phyloP scores from a whole-genome alignment of 2,888 invertebrate genomes.

The Asteroscopus sphinx region DNA sequence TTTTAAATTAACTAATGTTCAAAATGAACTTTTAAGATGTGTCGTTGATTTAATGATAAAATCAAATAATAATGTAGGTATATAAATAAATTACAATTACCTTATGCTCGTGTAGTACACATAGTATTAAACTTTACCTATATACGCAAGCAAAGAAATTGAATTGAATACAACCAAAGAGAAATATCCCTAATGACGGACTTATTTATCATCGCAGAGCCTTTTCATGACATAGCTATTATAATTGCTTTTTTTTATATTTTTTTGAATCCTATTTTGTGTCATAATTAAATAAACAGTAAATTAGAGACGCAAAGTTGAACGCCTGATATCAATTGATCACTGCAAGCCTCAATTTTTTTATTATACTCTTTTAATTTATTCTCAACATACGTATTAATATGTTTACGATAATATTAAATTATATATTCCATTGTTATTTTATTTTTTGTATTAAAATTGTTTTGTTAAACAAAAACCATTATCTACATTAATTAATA shows the following conservation, averaged over 20 bases:
- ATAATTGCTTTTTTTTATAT: not conserved
- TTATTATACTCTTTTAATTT: conserved; percentile 17
- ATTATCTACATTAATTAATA: conserved; percentile 28
- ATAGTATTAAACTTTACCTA: too few species aligned
- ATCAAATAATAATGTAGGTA: too few species aligned
- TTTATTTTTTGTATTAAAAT: conserved; percentile 13
- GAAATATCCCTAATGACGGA: too few species aligned
- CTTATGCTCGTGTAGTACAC: too few species aligned
- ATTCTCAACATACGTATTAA: conserved; percentile 9
- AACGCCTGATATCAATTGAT: not conserved
- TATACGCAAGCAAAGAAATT: too few species aligned
- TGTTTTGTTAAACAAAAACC: conserved; percentile 20
- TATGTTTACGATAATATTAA: not conserved
- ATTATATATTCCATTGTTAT: conserved; percentile 6
- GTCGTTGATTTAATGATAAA: too few species aligned
- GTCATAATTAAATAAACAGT: not conserved
- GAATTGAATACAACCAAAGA: too few species aligned
- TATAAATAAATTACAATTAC: too few species aligned
- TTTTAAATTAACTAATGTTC: too few species aligned
- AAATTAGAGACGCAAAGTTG: not conserved
- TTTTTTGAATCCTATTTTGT: not conserved
- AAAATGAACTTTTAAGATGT: too few species aligned
- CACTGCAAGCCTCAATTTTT: conserved; percentile 1
- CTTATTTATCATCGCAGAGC: too few species aligned
- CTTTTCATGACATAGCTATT: too few species aligned